Evolutionary conservation across 2,797 vertebrate genomes (phyloP).

Genomic region (Poecilia wingei): DNA sequence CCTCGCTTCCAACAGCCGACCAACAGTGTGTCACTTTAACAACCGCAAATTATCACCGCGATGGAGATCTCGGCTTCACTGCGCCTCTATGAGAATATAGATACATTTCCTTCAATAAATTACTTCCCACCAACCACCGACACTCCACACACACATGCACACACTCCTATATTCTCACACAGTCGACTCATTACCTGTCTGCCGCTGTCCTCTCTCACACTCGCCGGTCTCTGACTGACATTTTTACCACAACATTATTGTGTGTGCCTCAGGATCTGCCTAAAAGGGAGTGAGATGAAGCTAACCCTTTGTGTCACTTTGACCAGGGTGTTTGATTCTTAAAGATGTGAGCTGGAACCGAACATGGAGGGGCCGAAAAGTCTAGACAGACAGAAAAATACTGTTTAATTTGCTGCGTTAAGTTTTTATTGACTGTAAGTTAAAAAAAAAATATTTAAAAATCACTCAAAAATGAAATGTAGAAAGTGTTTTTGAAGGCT

Average conservation of each 20-base stretch:
- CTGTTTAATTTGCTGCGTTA: constrained; percentile 39
- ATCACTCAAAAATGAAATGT: constrained; percentile 23
- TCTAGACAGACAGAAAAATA: constrained; percentile 77
- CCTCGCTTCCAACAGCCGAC: constrained; percentile 85
- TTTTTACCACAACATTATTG: constrained; percentile 93
- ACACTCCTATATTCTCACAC: constrained; percentile 26
- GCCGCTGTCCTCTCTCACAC: constrained; percentile 49
- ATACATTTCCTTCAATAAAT: constrained; percentile 95
- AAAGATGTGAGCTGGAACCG: constrained; percentile 85
- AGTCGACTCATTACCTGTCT: constrained; percentile 76
- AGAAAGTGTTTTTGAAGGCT: not conserved
- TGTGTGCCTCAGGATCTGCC: constrained; percentile 87
- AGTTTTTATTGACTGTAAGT: not conserved
- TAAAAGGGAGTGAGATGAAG: constrained; percentile 87
- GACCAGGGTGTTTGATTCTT: constrained; percentile 90
- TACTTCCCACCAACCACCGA: constrained; percentile 31
- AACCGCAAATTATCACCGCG: constrained; percentile 93
- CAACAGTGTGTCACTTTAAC: constrained; percentile 92
- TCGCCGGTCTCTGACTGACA: constrained; percentile 84
- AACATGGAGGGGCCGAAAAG: constrained; percentile 87
- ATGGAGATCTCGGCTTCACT: constrained; percentile 90
- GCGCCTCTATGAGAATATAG: constrained; percentile 88
- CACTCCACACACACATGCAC: constrained; percentile 25
- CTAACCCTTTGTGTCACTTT: constrained; percentile 86
- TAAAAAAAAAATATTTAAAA: not conserved